Evolutionary conservation across 1,140 invertebrate species (phyloP).

Genomic region (Geopemphigus sp.): DNA sequence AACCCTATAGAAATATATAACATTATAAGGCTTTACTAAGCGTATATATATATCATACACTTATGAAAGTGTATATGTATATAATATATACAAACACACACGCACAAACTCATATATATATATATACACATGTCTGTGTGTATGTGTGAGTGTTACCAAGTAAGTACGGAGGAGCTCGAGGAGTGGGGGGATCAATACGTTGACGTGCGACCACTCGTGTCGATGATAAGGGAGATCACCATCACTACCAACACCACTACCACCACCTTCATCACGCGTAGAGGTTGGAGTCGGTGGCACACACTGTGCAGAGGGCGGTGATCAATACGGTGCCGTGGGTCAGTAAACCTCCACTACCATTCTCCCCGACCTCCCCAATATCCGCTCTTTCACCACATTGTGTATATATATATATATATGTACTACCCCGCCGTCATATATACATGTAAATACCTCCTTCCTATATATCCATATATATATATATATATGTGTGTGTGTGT

Average conservation of each 20-base stretch:
- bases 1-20: slow-evolving; percentile 4
- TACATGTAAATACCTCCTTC: background rate
- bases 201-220: slow-evolving; percentile 48
- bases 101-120: background rate
- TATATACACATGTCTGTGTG: background rate
- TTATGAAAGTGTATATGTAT: background rate
- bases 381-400: background rate
- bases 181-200: slow-evolving; percentile 48
- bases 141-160: background rate
- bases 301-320: slow-evolving; percentile 39
- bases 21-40: slow-evolving; percentile 5
- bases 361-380: background rate
- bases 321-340: slow-evolving; percentile 49
- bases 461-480: background rate
- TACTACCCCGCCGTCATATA: background rate
- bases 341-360: slow-evolving; percentile 40
- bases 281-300: slow-evolving; percentile 16
- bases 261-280: background rate
- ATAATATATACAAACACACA: background rate
- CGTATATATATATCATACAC: background rate
- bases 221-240: slow-evolving; percentile 49
- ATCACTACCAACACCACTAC: slow-evolving; percentile 7
- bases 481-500: background rate
- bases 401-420: background rate
- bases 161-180: background rate